Conservation (phyloP, 2,113 vertebrate species). For the Lamprotornis superbus region DNA sequence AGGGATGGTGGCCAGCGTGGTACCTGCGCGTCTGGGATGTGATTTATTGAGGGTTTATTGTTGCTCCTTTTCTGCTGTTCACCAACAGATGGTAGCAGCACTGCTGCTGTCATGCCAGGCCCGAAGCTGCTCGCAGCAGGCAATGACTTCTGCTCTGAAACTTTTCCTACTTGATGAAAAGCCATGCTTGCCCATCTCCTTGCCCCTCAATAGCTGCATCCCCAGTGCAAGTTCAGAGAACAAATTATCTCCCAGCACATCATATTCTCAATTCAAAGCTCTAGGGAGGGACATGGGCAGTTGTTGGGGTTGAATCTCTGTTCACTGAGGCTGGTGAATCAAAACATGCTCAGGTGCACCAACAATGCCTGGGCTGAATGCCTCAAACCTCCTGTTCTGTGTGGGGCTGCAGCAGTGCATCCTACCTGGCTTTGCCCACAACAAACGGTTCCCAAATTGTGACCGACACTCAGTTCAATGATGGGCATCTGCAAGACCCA, state of each 20-base stretch:
- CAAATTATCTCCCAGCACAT: neutral
- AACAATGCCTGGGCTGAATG: neutral
- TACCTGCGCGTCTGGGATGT: neutral
- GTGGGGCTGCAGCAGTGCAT: neutral
- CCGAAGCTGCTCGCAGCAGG: neutral
- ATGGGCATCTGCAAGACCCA: neutral
- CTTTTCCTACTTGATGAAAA: neutral
- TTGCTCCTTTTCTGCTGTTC: constrained; percentile 33
- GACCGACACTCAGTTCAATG: neutral
- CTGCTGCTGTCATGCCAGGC: neutral
- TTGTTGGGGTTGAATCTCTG: neutral
- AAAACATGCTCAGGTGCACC: neutral
- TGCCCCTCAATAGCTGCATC: neutral
- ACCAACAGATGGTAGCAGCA: constrained; percentile 62
- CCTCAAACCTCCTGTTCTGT: neutral
- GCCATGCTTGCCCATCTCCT: neutral
- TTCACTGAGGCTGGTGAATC: neutral
- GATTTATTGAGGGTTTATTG: neutral
- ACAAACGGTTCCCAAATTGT: rapidly evolving
- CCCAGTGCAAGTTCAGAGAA: neutral
- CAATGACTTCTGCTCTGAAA: neutral
- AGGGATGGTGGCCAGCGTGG: rapidly evolving
- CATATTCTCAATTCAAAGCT: neutral
- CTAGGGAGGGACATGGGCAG: neutral
- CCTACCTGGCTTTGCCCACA: neutral